Evolutionary conservation across 1,140 invertebrate species (phyloP).

Genomic region (Drosophila funebris): DNA sequence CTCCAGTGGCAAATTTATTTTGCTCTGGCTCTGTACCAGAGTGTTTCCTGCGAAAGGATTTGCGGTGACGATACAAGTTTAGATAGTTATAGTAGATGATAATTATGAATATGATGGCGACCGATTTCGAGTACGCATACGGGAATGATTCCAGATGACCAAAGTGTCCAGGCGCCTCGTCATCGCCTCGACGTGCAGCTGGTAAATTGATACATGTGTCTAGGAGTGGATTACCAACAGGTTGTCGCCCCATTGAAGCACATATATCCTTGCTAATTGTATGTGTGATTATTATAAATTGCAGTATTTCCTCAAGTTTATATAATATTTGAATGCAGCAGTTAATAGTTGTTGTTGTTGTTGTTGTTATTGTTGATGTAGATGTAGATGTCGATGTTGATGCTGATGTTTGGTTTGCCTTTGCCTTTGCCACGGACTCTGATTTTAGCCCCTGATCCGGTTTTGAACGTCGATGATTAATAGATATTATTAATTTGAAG

Average conservation of each 20-base stretch:
- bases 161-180: neutral
- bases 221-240: too few relatives aligned
- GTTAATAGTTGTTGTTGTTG: slow-evolving; percentile 53
- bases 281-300: slow-evolving; percentile 72
- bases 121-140: slow-evolving; percentile 10
- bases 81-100: slow-evolving; percentile 78
- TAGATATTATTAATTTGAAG: slow-evolving; percentile 64
- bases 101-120: slow-evolving; percentile 42
- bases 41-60: slow-evolving; percentile 83
- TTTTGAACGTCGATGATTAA: slow-evolving; percentile 52
- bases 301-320: slow-evolving; percentile 72
- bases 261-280: slow-evolving; percentile 52
- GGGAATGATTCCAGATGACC: slow-evolving; percentile 30
- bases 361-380: slow-evolving; percentile 24
- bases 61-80: slow-evolving; percentile 81
- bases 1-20: slow-evolving; percentile 14
- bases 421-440: slow-evolving; percentile 42
- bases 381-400: too few relatives aligned
- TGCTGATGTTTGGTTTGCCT: slow-evolving; percentile 6
- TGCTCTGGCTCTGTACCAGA: neutral
- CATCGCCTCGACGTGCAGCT: slow-evolving; percentile 6
- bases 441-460: slow-evolving; percentile 25
- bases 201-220: neutral
- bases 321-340: slow-evolving; percentile 69
- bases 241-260: slow-evolving; percentile 3